A percentile compares a stretch with the other conserved stretches of the same genome.
phyloP scores from a whole-genome alignment of 2,113 vertebrate genomes.

The Neoarius graeffei region DNA sequence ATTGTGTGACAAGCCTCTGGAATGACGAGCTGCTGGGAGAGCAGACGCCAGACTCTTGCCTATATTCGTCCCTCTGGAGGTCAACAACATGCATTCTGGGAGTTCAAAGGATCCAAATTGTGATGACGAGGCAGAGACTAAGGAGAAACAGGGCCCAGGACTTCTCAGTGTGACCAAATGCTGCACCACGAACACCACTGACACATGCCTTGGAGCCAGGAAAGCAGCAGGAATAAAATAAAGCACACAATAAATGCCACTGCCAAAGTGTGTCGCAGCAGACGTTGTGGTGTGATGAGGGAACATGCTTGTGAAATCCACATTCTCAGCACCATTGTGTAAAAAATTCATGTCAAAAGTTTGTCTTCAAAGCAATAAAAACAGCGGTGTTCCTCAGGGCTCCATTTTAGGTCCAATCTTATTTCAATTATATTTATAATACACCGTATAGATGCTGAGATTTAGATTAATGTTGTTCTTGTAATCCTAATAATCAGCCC shows the following conservation, averaged over 20 bases:
- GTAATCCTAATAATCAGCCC: neutral
- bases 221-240: neutral
- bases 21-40: constrained; percentile 24
- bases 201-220: neutral
- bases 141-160: constrained; percentile 1
- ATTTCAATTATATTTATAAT: neutral
- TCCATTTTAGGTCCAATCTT: neutral
- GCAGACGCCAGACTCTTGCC: constrained; percentile 20
- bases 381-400: neutral
- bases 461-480: neutral
- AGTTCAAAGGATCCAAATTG: constrained; percentile 20
- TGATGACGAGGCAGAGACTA: neutral
- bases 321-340: neutral
- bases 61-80: constrained; percentile 44
- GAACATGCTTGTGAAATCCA: neutral
- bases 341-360: neutral
- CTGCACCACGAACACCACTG: neutral
- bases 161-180: neutral
- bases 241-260: constrained; percentile 2
- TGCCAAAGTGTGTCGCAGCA: neutral
- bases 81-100: constrained; percentile 28
- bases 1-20: constrained; percentile 32
- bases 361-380: neutral
- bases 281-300: neutral
- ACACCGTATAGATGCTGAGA: neutral